These are phyloP conservation scores for Macrosteles quadrilineatus DNA, from an alignment of 1,140 invertebrate genomes.

Conservation along the genomic window DNA sequence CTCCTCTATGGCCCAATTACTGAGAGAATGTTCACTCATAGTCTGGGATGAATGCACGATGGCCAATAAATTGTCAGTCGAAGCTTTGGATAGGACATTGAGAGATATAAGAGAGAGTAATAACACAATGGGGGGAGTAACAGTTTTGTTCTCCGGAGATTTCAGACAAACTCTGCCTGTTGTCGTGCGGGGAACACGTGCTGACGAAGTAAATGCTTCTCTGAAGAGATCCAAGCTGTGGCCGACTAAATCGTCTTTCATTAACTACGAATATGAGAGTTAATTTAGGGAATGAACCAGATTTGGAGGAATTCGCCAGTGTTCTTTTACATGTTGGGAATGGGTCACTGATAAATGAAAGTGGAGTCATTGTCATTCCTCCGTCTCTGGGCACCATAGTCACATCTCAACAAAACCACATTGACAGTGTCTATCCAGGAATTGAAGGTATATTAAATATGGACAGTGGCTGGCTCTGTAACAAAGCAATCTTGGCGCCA, in stretches of 20 bases:
- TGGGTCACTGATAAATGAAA: too few species aligned
- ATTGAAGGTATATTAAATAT: too few species aligned
- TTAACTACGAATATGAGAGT: not conserved
- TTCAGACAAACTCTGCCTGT: constrained; percentile 47
- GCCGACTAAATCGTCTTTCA: constrained; percentile 16
- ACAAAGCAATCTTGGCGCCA: too few species aligned
- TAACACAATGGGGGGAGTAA: constrained; percentile 42
- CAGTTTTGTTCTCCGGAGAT: constrained; percentile 43
- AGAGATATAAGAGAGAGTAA: constrained; percentile 11
- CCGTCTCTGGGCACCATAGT: too few species aligned
- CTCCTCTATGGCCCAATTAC: constrained; percentile 38
- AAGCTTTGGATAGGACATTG: constrained; percentile 40
- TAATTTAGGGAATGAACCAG: not conserved
- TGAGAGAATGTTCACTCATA: constrained; percentile 44
- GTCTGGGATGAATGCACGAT: constrained; percentile 50
- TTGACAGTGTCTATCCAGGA: too few species aligned
- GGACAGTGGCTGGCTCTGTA: too few species aligned
- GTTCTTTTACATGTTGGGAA: too few species aligned
- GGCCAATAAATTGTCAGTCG: too few species aligned
- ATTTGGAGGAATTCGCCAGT: too few species aligned
- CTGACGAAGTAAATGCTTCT: constrained; percentile 48
- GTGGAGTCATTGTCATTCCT: too few species aligned
- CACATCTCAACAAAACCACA: too few species aligned
- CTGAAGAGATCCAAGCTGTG: constrained; percentile 51
- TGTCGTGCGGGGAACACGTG: not conserved